Conservation (phyloP, 2,888 invertebrate genomes). For the Nephrotoma appendiculata region DNA sequence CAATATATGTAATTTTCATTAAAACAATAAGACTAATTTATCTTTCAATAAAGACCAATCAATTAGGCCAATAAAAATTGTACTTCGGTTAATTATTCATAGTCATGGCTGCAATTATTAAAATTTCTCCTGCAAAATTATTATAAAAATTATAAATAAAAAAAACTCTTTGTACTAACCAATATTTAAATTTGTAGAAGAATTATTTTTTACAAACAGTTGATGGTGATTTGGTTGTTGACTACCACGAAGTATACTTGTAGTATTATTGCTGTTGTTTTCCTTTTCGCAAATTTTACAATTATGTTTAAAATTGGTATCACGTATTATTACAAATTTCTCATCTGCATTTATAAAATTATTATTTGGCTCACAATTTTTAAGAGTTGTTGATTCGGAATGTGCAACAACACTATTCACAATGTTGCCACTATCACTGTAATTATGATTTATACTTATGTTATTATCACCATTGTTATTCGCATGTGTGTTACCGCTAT, state of each 20-base stretch:
- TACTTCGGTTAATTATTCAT: too few relatives aligned
- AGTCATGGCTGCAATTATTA: too few relatives aligned
- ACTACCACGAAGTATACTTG: not conserved
- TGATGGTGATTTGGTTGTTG: not conserved
- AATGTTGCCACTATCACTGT: not conserved
- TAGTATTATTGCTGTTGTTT: not conserved
- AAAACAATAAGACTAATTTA: too few relatives aligned
- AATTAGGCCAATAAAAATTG: too few relatives aligned
- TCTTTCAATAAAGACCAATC: too few relatives aligned
- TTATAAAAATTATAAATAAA: not conserved
- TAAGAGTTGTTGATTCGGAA: constrained; percentile 7
- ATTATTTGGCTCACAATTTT: not conserved
- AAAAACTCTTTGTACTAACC: not conserved
- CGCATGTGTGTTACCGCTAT: constrained; percentile 6
- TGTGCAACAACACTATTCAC: constrained; percentile 3
- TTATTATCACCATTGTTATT: not conserved
- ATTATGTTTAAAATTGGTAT: not conserved
- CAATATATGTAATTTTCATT: too few relatives aligned
- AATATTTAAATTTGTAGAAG: not conserved
- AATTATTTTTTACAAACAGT: not conserved
- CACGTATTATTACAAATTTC: not conserved
- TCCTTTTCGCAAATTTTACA: not conserved
- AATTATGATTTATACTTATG: not conserved
- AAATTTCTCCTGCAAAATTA: not conserved
- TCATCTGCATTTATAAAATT: not conserved